Conservation (phyloP, 1,140 invertebrate species). For the Drosophila sechellia region DNA sequence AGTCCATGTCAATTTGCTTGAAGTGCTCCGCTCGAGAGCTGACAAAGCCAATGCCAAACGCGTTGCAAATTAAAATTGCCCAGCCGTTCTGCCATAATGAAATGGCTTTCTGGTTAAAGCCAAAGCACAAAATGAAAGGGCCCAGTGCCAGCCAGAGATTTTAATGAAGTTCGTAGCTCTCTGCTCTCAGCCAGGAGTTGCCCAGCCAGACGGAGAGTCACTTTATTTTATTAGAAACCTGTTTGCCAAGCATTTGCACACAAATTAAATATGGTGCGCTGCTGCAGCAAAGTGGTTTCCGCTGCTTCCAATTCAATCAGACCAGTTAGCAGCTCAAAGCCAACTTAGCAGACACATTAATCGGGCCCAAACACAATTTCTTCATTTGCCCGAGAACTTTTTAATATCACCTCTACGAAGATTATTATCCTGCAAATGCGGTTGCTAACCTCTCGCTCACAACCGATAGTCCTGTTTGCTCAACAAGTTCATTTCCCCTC, state of each 20-base stretch:
- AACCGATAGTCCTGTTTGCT: background rate
- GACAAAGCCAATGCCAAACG: constrained; percentile 71
- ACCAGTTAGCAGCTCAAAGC: constrained; percentile 48
- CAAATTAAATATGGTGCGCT: constrained; percentile 64
- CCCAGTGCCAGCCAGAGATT: constrained; percentile 49
- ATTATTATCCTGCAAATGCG: constrained; percentile 5
- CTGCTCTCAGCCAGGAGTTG: background rate
- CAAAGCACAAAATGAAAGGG: constrained; percentile 51
- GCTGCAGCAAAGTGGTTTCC: constrained; percentile 38
- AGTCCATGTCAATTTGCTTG: constrained; percentile 59
- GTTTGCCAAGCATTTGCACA: constrained; percentile 64
- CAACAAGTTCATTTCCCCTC: constrained; percentile 23
- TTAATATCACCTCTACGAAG: constrained; percentile 43
- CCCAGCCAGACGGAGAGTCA: constrained; percentile 37
- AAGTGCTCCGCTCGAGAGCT: constrained; percentile 17
- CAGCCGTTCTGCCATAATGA: constrained; percentile 65
- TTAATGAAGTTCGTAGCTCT: constrained; percentile 55
- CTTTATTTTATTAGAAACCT: constrained; percentile 80
- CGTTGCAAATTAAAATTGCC: constrained; percentile 77
- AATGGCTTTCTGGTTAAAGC: constrained; percentile 59
- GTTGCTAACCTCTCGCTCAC: background rate
- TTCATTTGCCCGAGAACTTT: constrained; percentile 57
- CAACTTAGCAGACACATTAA: constrained; percentile 57
- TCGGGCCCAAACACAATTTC: constrained; percentile 65
- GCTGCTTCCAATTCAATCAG: constrained; percentile 64